Percentiles rank a stretch among this genome's conserved stretches.
These are phyloP conservation scores for Hypena proboscidalis DNA, from an alignment of 2,888 invertebrate genomes.

Conservation along the genomic window DNA sequence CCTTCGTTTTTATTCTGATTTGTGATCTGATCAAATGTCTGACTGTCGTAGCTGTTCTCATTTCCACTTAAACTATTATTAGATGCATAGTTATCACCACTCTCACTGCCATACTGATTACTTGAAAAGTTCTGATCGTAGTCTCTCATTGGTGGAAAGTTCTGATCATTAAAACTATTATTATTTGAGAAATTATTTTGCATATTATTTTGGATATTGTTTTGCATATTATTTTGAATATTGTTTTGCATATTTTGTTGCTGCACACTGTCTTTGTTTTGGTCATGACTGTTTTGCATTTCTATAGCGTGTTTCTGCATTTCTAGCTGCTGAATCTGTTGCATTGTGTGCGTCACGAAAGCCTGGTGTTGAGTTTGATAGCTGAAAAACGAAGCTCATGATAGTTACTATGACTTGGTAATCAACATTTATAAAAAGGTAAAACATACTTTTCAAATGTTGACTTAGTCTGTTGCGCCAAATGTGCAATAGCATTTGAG, in stretches of 20 bases:
- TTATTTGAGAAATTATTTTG: slow-evolving; percentile 64
- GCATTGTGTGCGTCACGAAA: slow-evolving; percentile 95
- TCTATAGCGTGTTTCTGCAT: slow-evolving; percentile 90
- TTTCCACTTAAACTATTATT: slow-evolving; percentile 81
- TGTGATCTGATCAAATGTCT: slow-evolving; percentile 74
- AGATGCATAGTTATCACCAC: slow-evolving; percentile 73
- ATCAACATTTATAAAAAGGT: slow-evolving; percentile 17
- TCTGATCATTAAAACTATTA: slow-evolving; percentile 70
- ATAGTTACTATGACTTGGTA: slow-evolving; percentile 4
- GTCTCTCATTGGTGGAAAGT: slow-evolving; percentile 59
- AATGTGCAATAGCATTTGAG: slow-evolving; percentile 90
- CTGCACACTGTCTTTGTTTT: slow-evolving; percentile 60
- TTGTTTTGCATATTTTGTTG: slow-evolving; percentile 60
- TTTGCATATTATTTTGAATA: slow-evolving; percentile 61
- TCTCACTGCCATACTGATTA: slow-evolving; percentile 72
- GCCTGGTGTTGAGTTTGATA: slow-evolving; percentile 98
- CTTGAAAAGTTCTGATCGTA: slow-evolving; percentile 69
- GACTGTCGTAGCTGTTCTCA: slow-evolving; percentile 80
- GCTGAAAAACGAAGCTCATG: slow-evolving; percentile 64
- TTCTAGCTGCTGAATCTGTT: slow-evolving; percentile 94
- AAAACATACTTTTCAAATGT: slow-evolving; percentile 90
- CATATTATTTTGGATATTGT: slow-evolving; percentile 61
- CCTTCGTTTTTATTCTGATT: slow-evolving; percentile 57
- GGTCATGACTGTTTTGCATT: slow-evolving; percentile 73
- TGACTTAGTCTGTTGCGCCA: slow-evolving; percentile 92